A percentile compares a stretch with the other conserved stretches of the same genome.
phyloP scores from a whole-genome alignment of 2,113 vertebrate species.

The Microcebus lehilahytsara region DNA sequence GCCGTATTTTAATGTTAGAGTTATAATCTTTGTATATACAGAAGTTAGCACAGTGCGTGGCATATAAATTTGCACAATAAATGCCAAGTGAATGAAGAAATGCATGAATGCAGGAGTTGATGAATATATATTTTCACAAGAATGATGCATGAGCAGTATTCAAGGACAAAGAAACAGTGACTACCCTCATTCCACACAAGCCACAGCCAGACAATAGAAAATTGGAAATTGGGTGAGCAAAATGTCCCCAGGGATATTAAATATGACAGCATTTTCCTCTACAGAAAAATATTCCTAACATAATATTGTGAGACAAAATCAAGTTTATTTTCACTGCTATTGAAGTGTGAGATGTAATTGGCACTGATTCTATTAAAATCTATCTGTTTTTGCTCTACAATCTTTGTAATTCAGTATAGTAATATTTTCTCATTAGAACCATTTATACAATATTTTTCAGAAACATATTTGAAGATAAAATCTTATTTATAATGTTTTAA shows the following conservation, averaged over 20 bases:
- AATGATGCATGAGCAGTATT: neutral
- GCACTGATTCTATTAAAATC: slow-evolving; percentile 18
- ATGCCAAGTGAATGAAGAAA: neutral
- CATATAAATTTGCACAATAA: neutral
- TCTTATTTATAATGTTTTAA: neutral
- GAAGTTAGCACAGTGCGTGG: neutral
- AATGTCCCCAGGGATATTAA: slow-evolving; percentile 42
- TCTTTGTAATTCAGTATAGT: neutral
- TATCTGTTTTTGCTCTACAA: neutral
- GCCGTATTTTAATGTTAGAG: neutral
- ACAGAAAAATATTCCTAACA: slow-evolving; percentile 40
- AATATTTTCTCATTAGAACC: slow-evolving; percentile 6
- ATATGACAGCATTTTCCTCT: slow-evolving; percentile 15
- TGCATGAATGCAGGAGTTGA: neutral
- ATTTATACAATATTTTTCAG: neutral
- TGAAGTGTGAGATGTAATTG: neutral
- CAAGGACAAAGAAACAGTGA: neutral
- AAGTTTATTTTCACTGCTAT: slow-evolving; percentile 38
- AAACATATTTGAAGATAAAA: neutral
- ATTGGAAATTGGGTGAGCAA: slow-evolving; percentile 16
- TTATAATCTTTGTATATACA: neutral
- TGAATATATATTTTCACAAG: neutral
- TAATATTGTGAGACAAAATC: slow-evolving; percentile 57
- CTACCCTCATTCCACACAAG: neutral
- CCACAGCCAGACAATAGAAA: neutral